Evolutionary conservation across 1,140 invertebrate genomes (phyloP), one percentile per base, ranked within the genome.

Genomic region (Caerostris darwini): DNA sequence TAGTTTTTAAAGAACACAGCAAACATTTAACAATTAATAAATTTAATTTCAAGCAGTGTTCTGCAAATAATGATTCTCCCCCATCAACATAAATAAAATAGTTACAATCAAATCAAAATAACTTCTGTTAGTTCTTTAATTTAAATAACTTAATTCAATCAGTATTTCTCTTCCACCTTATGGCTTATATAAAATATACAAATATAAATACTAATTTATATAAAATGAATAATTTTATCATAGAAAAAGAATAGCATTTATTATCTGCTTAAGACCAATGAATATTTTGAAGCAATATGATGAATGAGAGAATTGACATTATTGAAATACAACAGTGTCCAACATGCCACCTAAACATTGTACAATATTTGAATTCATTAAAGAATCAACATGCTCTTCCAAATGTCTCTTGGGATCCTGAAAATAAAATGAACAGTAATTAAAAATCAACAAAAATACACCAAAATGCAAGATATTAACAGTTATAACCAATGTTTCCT

Each of bases 261-360:
- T 71, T 82, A 90, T 54, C 50, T 56, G 34, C 34, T 34, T 85
- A 67, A 59, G 59, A 34, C n/a, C 58, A 94, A 89, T 94, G 92
- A 94, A 64, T 94, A 89, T 94, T 89, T 94, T 94, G 77, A 93
- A 93, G 87, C 54, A 91, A 86, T 94, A 58, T 94, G 85, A 89
- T 82, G 71, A 83, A 10, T 19, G 56, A 81, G 56, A 53, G 56
- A 94, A 54, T 53, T 4, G 34, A 94, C 8, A 94, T 97, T 97
- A 98, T 97, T 98, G 98, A 96, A 99, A 99, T 87, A 99, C 98
- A 96, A 99, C 98, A 53, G 99, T 99, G 96, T 99, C 99, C 53
- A 99, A 97, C 99, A 99, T 99, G 34, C 99, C 98, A 95, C 99
- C 99, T 95, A 99, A 97, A 96, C 98, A 99, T 96, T 99, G 99